These are phyloP conservation scores for Chrysaora quinquecirrha DNA, from an alignment of 30 jellyfish, hydroid and myxozoan species.

Conservation along the genomic window DNA sequence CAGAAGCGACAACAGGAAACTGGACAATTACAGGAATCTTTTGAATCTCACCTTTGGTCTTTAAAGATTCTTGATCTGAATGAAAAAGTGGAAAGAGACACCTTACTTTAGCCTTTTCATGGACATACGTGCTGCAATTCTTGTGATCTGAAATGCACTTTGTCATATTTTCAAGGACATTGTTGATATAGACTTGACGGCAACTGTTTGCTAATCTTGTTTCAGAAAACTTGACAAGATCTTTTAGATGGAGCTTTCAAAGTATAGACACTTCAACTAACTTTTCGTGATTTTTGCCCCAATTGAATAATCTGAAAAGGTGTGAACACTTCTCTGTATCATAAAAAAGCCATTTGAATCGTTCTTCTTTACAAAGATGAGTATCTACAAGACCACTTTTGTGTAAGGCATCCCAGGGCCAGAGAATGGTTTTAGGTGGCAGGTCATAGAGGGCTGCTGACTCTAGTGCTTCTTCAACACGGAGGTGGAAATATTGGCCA, in stretches of 20 bases:
- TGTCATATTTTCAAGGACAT: conserved; percentile 19
- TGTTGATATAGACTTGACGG: too few species aligned
- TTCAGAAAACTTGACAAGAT: conserved; percentile 21
- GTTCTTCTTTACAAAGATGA: conserved; percentile 17
- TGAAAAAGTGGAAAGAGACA: conserved; percentile 43
- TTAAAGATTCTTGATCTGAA: conserved; percentile 23
- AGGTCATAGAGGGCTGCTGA: conserved; percentile 7
- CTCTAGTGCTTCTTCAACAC: background rate
- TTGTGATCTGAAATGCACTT: conserved; percentile 48
- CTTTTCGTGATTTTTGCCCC: conserved; percentile 29
- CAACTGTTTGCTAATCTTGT: too few species aligned
- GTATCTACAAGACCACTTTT: conserved; percentile 33
- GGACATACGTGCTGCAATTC: conserved; percentile 32
- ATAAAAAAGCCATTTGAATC: conserved; percentile 1
- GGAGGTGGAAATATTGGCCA: too few species aligned
- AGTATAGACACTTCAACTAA: conserved; percentile 12
- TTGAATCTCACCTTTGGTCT: too few species aligned
- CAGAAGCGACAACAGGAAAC: too few species aligned
- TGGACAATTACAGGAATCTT: too few species aligned
- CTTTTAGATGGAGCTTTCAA: conserved; percentile 23
- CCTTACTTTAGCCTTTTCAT: conserved; percentile 38
- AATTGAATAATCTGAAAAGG: conserved; percentile 28
- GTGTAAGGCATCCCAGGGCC: conserved; percentile 33
- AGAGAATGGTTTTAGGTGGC: conserved; percentile 2
- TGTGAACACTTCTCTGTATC: conserved; percentile 30